These are phyloP conservation scores for Polyommatus icarus DNA, from an alignment of 2,888 invertebrate genomes.

Conservation along the genomic window DNA sequence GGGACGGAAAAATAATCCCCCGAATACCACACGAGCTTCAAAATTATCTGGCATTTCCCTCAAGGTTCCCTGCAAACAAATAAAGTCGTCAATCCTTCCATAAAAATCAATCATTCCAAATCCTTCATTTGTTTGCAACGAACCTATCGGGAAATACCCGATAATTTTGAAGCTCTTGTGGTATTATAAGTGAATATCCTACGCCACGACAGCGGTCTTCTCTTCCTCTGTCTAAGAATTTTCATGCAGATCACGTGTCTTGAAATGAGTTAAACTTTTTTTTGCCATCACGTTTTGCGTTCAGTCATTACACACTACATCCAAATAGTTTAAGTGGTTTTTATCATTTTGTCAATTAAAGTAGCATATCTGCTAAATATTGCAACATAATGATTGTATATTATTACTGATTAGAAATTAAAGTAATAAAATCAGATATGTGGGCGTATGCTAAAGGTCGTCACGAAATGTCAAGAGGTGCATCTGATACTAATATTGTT, in stretches of 20 bases:
- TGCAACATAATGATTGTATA: not conserved
- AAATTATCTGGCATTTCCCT: too few relatives aligned
- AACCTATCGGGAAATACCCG: too few relatives aligned
- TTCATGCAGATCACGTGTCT: not conserved
- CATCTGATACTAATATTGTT: constrained; percentile 3
- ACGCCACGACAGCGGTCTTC: not conserved
- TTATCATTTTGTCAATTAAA: not conserved
- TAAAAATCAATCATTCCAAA: too few relatives aligned
- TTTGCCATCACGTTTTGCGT: too few relatives aligned
- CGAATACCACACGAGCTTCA: too few relatives aligned
- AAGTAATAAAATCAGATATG: constrained; percentile 8
- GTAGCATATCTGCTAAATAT: not conserved
- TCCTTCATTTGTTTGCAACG: too few relatives aligned
- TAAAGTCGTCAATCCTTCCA: too few relatives aligned
- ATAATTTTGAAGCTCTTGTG: too few relatives aligned
- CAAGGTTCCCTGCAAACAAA: too few relatives aligned
- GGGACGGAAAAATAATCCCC: too few relatives aligned
- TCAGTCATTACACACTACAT: too few relatives aligned
- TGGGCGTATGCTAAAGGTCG: not conserved
- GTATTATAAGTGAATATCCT: too few relatives aligned
- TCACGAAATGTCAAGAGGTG: constrained; percentile 11
- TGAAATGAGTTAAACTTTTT: not conserved
- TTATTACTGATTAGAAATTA: constrained; percentile 5
- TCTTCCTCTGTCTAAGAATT: not conserved
- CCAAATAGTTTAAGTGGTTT: not conserved